Base-by-base conservation (phyloP, 2,797 vertebrate genomes). In the Parambassis ranga region DNA sequence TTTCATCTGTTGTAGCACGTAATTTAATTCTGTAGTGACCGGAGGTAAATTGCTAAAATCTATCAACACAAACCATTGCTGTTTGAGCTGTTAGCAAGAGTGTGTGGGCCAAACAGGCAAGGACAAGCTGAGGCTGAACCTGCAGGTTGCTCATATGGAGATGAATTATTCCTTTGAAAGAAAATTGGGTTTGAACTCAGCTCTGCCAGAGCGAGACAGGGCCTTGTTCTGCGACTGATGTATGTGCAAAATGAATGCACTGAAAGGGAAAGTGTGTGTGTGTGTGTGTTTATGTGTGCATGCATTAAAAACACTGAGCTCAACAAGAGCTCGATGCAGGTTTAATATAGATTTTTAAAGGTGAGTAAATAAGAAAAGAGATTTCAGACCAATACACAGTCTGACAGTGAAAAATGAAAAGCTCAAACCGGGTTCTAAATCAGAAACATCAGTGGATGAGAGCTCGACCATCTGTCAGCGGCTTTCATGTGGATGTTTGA, bases 111-210 rank as follows among this genome's bases (percentile, higher is more conserved):
- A 52, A 60, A 56, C 38, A 36, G 53, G 5, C 50, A 59, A 79
- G 65, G 76, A 72, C 64, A 18, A 46, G 66, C 64, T 43, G 41
- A 71, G 66, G 56, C 56, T 18, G 0, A n/a, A 50, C 71, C 70
- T 59, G 68, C 57, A 35, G 61, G 43, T 61, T 38, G 49, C 51
- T 66, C 27, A 11, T 49, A 71, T 47, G 28, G 60, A 76, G 58
- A 82, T 82, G 41, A 85, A 76, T 85, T 81, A 80, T 82, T 88
- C 57, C 49, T 68, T 14, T 71, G 49, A 71, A 65, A 76, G 65
- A 41, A 81, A 79, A 86, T 81, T 81, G 75, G 38, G 69, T 83
- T 85, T 79, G 63, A 71, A 67, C 57, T 80, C 5, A 51, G 72
- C 71, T 68, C 82, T 66, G 72, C 44, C 41, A 22, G 65, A 77